Percentiles rank a stretch among this genome's conserved stretches.
Conservation (phyloP, 2,797 vertebrate genomes). For the Rhinatrema bivittatum region DNA sequence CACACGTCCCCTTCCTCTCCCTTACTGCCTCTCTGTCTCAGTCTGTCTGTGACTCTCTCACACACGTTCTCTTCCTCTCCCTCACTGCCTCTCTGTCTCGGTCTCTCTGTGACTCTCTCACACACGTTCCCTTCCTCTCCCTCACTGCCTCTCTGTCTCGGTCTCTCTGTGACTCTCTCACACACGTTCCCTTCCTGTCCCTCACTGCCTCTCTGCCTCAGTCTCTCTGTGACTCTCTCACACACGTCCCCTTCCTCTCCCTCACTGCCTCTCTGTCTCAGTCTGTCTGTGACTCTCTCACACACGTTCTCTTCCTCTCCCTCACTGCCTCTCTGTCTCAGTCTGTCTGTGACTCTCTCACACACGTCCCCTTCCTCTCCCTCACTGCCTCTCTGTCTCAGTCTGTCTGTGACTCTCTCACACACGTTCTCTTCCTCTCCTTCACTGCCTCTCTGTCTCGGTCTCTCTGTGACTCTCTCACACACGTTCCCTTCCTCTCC, state of each 20-base stretch:
- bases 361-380: not conserved
- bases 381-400: not conserved
- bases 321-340: not conserved
- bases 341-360: not conserved
- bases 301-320: not conserved
- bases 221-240: not conserved
- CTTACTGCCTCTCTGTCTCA: not conserved
- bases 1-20: slow-evolving; percentile 15
- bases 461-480: not conserved
- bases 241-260: not conserved
- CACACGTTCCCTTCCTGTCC: not conserved
- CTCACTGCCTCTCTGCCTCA: not conserved
- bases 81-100: not conserved
- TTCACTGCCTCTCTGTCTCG: not conserved
- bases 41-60: no score
- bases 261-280: not conserved
- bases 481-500: not conserved
- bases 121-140: slow-evolving; percentile 12
- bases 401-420: not conserved
- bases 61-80: slow-evolving; percentile 12
- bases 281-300: not conserved
- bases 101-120: no score
- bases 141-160: not conserved
- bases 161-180: no score
- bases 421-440: not conserved